phyloP scores from a whole-genome alignment of 2,888 invertebrate genomes.

The Meliscaeva auricollis region DNA sequence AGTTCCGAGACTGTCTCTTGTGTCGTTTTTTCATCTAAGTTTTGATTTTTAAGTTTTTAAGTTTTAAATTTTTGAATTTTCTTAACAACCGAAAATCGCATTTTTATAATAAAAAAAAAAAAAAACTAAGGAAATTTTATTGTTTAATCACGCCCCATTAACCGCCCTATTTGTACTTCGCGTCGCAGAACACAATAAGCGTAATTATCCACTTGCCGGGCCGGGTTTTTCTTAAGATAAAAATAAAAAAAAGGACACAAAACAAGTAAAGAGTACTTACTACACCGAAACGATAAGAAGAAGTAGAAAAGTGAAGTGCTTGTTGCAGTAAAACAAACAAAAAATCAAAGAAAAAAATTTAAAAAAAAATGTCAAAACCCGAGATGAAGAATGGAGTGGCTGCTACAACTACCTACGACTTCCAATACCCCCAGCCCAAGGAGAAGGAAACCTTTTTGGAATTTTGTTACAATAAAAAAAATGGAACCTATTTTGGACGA shows the following conservation, averaged over 20 bases:
- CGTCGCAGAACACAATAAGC: conserved; percentile 53
- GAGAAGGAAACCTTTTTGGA: conserved; percentile 79
- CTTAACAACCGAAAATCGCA: conserved; percentile 18
- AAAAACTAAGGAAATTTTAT: no score
- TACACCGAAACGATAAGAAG: not conserved
- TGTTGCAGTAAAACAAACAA: conserved; percentile 6
- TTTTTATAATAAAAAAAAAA: no score
- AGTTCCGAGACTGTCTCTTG: not conserved
- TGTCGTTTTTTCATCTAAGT: not conserved
- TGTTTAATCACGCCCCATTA: conserved; percentile 50
- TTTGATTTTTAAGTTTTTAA: not conserved
- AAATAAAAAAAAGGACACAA: conserved; percentile 48
- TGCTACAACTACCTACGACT: conserved; percentile 77
- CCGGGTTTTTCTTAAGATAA: conserved; percentile 24
- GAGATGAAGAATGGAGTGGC: conserved; percentile 80
- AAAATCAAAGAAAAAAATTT: not conserved
- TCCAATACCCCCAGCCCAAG: conserved; percentile 80
- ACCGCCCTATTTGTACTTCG: conserved; percentile 11
- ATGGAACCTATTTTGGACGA: conserved; percentile 81
- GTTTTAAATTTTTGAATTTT: not conserved
- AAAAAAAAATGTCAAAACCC: conserved; percentile 77
- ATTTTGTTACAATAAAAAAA: conserved; percentile 80
- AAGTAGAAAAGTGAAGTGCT: conserved; percentile 53
- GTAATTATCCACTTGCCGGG: conserved; percentile 52
- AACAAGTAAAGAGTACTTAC: conserved; percentile 3